Percentiles rank a stretch among this genome's conserved stretches.
Conservation (phyloP, 2,888 invertebrate genomes). For the Pocota personata region DNA sequence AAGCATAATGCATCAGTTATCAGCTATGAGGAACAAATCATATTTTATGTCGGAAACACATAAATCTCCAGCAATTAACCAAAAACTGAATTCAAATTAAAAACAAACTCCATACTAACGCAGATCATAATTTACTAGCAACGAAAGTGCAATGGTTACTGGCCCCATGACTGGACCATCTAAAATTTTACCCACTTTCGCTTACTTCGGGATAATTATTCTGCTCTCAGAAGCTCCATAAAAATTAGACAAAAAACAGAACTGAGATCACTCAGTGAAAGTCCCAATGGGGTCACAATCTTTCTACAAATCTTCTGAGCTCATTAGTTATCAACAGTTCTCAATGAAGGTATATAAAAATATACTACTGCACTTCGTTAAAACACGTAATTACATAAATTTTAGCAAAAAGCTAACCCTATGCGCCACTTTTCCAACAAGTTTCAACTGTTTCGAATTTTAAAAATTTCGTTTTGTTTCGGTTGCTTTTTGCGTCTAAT, state of each 20-base stretch:
- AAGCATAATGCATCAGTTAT: too few relatives aligned
- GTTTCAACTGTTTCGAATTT: background rate
- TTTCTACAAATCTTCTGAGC: background rate
- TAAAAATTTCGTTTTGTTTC: background rate
- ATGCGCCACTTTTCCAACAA: background rate
- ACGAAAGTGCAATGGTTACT: background rate
- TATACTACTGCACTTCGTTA: background rate
- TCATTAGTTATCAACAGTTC: background rate
- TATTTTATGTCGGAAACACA: too few relatives aligned
- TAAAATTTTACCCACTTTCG: conserved; percentile 12
- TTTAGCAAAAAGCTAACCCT: background rate
- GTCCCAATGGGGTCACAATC: background rate
- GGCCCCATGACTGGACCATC: background rate
- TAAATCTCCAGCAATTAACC: too few relatives aligned
- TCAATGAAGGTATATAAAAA: background rate
- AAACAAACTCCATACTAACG: too few relatives aligned
- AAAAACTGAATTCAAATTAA: too few relatives aligned
- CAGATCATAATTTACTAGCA: background rate
- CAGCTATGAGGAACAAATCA: too few relatives aligned
- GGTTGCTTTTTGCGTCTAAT: background rate
- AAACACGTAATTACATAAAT: background rate
- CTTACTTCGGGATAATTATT: background rate
- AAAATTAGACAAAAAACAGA: background rate
- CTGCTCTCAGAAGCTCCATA: background rate
- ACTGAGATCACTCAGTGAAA: background rate